Base-by-base conservation (phyloP, 2,888 invertebrate genomes). In the Lomographa bimaculata region DNA sequence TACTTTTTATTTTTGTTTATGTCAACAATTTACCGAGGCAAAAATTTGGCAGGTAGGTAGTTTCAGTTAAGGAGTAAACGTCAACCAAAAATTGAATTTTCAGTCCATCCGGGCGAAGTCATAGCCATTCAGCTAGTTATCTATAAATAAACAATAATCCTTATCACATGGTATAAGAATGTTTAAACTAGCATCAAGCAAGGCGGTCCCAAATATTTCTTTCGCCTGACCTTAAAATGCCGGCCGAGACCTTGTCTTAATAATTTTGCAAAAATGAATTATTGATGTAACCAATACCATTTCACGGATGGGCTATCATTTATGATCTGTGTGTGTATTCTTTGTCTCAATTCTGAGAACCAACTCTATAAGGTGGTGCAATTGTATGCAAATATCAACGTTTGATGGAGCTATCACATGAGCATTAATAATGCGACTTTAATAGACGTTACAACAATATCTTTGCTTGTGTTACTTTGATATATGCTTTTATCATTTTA, bases 351-450 rank as follows among this genome's bases (percentile, higher is more conserved):
- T 54, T 64, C 64, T 45, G 34, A 38, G 29, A 60, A 60, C 52
- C 45, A 23, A 41, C 40, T 38, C 38, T 35, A 54, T 36, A 61
- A 54, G 37, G 44, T 54, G 45, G 48, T 46, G 46, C 64, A 46
- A 71, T 71, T 71, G 71, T 71, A 66, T 71, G 71, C 59, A 57
- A 67, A 71, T 65, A 46, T 36, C 21, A 37, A 35, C 43, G 49
- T 40, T 34, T 42, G 26, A 45, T 35, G 41, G 29, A 46, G 37
- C 11, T 49, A 39, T 39, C 29, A 36, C 30, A 10, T 28, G 9
- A 8, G 18, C 26, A 11, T 20, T 16, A 30, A 6, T 20, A 30
- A 21, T 27, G 20, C 9, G 11, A 26, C 11, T 20, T 10, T 23
- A 24, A 28, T 19, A 16, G 16, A 8, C n/a, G 4, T 6, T 18